These are phyloP conservation scores for Hydrophis major DNA, from an alignment of 2,797 vertebrate genomes.

Conservation along the genomic window DNA sequence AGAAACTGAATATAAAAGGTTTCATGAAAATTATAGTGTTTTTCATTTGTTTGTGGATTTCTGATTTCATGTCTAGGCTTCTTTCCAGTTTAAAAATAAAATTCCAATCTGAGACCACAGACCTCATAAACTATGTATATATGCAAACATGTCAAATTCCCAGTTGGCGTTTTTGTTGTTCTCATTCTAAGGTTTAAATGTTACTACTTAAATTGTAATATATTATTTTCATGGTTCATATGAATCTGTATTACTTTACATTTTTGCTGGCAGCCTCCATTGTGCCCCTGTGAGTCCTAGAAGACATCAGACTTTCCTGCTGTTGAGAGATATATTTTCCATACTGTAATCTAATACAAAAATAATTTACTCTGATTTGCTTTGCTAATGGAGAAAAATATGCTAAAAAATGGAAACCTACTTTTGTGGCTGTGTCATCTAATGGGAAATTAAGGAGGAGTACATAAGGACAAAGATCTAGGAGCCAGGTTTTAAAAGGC, in stretches of 20 bases:
- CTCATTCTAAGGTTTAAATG: constrained; percentile 65
- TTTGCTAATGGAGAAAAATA: constrained; percentile 60
- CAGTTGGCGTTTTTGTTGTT: constrained; percentile 58
- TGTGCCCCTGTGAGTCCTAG: constrained; percentile 67
- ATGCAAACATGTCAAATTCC: constrained; percentile 26
- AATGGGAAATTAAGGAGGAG: constrained; percentile 41
- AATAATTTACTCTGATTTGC: constrained; percentile 69
- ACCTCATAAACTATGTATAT: constrained; percentile 31
- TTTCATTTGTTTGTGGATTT: constrained; percentile 54
- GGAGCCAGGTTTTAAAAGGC: constrained; percentile 14
- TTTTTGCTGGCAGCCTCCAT: constrained; percentile 74
- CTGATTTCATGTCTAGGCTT: constrained; percentile 53
- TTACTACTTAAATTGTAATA: constrained; percentile 68
- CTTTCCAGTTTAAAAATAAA: constrained; percentile 36
- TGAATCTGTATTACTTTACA: constrained; percentile 75
- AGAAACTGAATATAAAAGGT: constrained; percentile 12
- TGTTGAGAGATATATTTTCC: constrained; percentile 69
- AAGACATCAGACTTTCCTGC: constrained; percentile 69
- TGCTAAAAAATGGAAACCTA: constrained; percentile 40
- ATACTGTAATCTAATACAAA: constrained; percentile 68
- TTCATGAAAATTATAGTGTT: constrained; percentile 48
- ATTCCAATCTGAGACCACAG: constrained; percentile 45
- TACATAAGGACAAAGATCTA: constrained; percentile 34
- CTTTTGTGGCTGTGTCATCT: constrained; percentile 37
- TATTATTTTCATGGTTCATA: constrained; percentile 73